Evolutionary conservation across 2,797 vertebrate species (phyloP).

Genomic region (Trachops cirrhosus): DNA sequence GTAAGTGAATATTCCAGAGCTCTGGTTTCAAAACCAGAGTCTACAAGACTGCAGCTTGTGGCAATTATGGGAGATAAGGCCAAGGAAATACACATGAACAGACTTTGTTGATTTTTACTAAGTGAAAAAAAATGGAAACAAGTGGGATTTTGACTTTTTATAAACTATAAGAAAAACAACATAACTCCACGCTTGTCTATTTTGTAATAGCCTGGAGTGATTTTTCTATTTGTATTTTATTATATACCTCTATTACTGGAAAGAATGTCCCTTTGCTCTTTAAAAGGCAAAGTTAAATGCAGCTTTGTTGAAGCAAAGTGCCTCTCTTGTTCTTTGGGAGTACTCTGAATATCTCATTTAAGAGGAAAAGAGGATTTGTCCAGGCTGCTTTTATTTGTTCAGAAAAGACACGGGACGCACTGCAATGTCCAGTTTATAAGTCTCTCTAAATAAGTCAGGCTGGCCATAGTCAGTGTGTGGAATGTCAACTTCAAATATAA

Average conservation of each 20-base stretch:
- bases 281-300: slow-evolving; percentile 36
- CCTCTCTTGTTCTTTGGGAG: neutral
- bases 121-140: slow-evolving; percentile 3
- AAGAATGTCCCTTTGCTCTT: neutral
- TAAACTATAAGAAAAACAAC: neutral
- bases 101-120: neutral
- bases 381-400: neutral
- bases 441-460: neutral
- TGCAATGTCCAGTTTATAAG: neutral
- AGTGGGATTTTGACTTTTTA: slow-evolving; percentile 13
- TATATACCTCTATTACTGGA: slow-evolving; percentile 18
- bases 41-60: neutral
- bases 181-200: neutral
- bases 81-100: neutral
- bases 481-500: neutral
- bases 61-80: neutral
- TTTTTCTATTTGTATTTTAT: slow-evolving; percentile 47
- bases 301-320: neutral
- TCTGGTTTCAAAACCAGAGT: neutral
- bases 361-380: neutral
- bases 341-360: neutral
- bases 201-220: slow-evolving; percentile 34
- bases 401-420: neutral
- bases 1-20: neutral
- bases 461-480: neutral